These are phyloP conservation scores for Linurgus olivaceus DNA, from an alignment of 2,797 vertebrate species.

Conservation along the genomic window DNA sequence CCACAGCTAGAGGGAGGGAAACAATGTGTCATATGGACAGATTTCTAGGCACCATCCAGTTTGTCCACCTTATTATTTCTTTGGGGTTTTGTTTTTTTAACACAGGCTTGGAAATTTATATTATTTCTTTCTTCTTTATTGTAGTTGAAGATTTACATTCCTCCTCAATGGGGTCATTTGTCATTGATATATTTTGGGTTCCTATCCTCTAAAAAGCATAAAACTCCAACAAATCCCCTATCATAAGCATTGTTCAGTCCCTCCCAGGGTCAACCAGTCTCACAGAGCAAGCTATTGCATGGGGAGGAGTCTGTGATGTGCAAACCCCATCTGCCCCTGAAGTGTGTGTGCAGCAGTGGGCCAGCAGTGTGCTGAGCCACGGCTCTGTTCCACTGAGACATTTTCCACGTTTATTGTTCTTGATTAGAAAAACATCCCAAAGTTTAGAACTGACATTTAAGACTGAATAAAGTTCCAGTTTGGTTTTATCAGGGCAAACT, in stretches of 20 bases:
- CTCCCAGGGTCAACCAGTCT: neutral
- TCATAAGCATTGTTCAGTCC: neutral
- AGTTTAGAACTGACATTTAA: constrained; percentile 42
- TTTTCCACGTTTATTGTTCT: neutral
- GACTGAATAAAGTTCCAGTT: constrained; percentile 22
- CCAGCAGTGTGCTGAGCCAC: neutral
- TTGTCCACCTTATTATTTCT: neutral
- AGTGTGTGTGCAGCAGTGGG: neutral
- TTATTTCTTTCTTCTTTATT: neutral
- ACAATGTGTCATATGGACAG: neutral
- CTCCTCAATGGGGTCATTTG: neutral
- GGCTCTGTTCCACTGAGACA: neutral
- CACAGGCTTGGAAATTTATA: neutral
- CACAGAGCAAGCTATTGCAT: neutral
- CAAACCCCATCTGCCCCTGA: neutral
- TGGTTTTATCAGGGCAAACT: constrained; percentile 17
- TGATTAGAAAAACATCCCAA: constrained; percentile 50
- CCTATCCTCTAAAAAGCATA: neutral
- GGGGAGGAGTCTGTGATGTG: neutral
- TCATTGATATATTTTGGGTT: neutral
- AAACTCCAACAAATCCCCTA: neutral
- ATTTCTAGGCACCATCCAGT: neutral
- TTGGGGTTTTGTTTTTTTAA: neutral
- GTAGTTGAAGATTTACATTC: neutral
- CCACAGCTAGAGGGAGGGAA: neutral